A percentile compares a stretch with the other conserved stretches of the same genome.
phyloP scores from a whole-genome alignment of 2,797 vertebrate genomes.

The Alectoris magna region DNA sequence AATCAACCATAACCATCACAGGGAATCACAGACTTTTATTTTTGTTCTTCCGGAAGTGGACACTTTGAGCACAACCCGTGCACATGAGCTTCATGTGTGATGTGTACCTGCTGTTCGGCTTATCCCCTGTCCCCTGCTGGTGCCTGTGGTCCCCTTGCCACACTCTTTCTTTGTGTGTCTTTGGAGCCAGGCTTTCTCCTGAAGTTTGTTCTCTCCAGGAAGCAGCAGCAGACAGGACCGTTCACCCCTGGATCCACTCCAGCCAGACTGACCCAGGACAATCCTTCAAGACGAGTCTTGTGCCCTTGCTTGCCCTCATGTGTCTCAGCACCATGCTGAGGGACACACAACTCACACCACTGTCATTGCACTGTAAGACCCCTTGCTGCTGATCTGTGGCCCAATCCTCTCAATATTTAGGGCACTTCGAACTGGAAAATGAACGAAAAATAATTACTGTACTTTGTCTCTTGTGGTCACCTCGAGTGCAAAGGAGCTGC shows the following conservation, averaged over 20 bases:
- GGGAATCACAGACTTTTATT: not conserved
- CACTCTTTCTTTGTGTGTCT: not conserved
- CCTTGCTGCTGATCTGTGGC: not conserved
- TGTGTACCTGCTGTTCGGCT: not conserved
- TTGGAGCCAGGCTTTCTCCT: not conserved
- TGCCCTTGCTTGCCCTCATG: not conserved
- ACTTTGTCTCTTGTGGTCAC: not conserved
- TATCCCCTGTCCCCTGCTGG: not conserved
- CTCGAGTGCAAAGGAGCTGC: not conserved
- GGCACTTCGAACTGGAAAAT: conserved; percentile 5
- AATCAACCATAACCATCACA: not conserved
- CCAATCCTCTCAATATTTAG: conserved; percentile 15
- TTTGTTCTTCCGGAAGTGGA: not conserved
- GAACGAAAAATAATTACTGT: conserved; percentile 30
- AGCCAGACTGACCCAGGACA: conserved; percentile 60
- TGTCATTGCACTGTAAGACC: not conserved
- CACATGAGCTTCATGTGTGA: not conserved
- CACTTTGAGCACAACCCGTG: not conserved
- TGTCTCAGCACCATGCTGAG: not conserved
- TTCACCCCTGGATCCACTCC: conserved; percentile 47
- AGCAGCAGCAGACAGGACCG: conserved; percentile 2
- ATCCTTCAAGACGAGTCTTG: conserved; percentile 49
- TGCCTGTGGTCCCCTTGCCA: fast-evolving
- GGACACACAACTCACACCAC: conserved; percentile 48
- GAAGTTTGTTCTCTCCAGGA: not conserved